Evolutionary conservation across 2,797 vertebrate species (phyloP), one percentile per base, ranked within the genome.

Genomic region (Poecilia picta): DNA sequence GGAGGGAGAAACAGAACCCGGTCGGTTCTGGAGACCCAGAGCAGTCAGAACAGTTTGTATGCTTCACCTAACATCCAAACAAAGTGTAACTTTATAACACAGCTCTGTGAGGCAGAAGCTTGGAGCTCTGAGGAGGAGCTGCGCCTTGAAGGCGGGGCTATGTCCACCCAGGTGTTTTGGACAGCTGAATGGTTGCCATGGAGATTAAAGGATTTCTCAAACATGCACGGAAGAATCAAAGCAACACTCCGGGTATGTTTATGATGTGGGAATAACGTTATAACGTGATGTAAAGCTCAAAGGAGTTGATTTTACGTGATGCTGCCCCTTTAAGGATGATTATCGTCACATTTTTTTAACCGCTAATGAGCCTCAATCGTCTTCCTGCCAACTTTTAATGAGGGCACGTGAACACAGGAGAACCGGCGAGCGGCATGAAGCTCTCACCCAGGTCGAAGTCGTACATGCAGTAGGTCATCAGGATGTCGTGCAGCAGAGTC

Each of bases 391-490:
- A 28, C 59, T 64, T 33, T 33, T 59, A 31, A 31, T 13, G 25
- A 59, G 28, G 55, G 12, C 2, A 31, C n/a, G 0, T 2, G 11
- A 12, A 12, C 20, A 28, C 51, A 31, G 18, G 2, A 64, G 18
- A 15, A 49, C 43, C 43, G 1, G 25, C 8, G 28, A n/a, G 31
- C 11, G 33, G n/a, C 20, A 36, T 55, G 57, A 31, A 43, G 62
- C 13, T 15, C 83, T 97, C 95, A 97, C 97, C 98, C 78, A 99
- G 96, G 92, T 99, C 98, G 76, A 99, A 99, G 94, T 99, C 97
- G 78, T 96, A 98, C 98, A 99, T 99, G 95, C 98, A 98, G 90
- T 98, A 99, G 15, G 98, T 98, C 98, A 99, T 99, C 91, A 99
- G 95, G 95, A 99, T 98, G 93, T 99, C 98, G 47, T 99, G 97